These are phyloP conservation scores for Drosophila erecta DNA, from an alignment of 1,140 invertebrate genomes.

Conservation along the genomic window DNA sequence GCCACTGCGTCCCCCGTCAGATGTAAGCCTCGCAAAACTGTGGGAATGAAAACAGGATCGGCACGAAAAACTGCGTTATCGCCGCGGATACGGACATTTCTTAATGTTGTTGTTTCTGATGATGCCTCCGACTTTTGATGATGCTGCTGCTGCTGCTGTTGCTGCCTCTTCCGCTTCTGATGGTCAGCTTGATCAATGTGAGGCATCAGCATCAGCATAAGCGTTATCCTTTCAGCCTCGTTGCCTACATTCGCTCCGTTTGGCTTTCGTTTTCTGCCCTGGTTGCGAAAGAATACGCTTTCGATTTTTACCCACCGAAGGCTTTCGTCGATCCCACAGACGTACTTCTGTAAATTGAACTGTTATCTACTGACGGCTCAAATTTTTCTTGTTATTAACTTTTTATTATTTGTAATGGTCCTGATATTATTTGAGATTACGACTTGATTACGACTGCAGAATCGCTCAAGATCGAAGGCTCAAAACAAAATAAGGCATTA, in stretches of 20 bases:
- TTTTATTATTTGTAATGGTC: no score
- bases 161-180: slow-evolving; percentile 40
- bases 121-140: slow-evolving; percentile 64
- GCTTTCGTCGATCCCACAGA: neutral
- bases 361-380: neutral
- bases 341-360: neutral
- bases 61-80: slow-evolving; percentile 58
- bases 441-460: no score
- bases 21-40: slow-evolving; percentile 78
- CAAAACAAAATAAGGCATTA: no score
- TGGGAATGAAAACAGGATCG: slow-evolving; percentile 84
- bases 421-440: no score
- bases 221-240: slow-evolving; percentile 43
- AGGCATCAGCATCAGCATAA: slow-evolving; percentile 17
- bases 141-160: slow-evolving; percentile 13
- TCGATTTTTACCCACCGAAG: slow-evolving; percentile 7
- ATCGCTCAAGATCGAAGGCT: no score
- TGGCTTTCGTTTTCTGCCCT: slow-evolving; percentile 33
- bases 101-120: slow-evolving; percentile 52
- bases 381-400: no score
- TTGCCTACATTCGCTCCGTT: slow-evolving; percentile 23
- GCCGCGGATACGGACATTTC: slow-evolving; percentile 51
- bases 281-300: slow-evolving; percentile 5
- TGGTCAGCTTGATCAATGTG: slow-evolving; percentile 38
- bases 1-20: slow-evolving; percentile 60